Conservation (phyloP, 2,888 invertebrate genomes). For the Prosapia bicincta region DNA sequence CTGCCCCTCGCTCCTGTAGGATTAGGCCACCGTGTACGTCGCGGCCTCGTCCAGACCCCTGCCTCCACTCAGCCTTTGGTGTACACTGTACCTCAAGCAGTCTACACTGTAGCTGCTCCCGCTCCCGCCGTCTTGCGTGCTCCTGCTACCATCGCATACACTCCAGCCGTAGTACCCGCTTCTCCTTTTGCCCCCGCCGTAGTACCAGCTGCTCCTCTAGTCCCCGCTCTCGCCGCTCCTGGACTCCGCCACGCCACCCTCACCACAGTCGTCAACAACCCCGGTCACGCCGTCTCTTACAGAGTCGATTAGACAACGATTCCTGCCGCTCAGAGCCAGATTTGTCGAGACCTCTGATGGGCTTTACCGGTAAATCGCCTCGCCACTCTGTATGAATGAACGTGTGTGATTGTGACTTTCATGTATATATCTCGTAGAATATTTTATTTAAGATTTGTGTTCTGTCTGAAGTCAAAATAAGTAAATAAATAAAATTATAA, state of each 20-base stretch:
- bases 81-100: slow-evolving; percentile 36
- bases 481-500: background rate
- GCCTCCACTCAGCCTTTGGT: slow-evolving; percentile 36
- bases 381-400: background rate
- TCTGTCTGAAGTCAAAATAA: background rate
- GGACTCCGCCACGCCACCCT: slow-evolving; percentile 42
- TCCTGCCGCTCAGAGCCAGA: slow-evolving; percentile 30
- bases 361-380: slow-evolving; percentile 22
- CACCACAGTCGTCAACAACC: slow-evolving; percentile 47
- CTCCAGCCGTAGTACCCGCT: slow-evolving; percentile 14
- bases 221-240: slow-evolving; percentile 38
- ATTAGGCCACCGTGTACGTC: slow-evolving; percentile 17
- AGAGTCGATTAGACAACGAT: slow-evolving; percentile 43
- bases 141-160: slow-evolving; percentile 28
- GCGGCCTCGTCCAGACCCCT: slow-evolving; percentile 32
- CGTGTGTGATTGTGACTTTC: background rate
- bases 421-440: slow-evolving; percentile 11
- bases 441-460: background rate
- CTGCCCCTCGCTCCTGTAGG: slow-evolving; percentile 43
- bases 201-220: slow-evolving; percentile 28
- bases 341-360: slow-evolving; percentile 36
- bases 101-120: slow-evolving; percentile 34
- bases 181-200: background rate
- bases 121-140: slow-evolving; percentile 28
- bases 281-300: slow-evolving; percentile 48